These are phyloP conservation scores for Cantharis lateralis DNA, from an alignment of 2,888 invertebrate species.

Conservation along the genomic window DNA sequence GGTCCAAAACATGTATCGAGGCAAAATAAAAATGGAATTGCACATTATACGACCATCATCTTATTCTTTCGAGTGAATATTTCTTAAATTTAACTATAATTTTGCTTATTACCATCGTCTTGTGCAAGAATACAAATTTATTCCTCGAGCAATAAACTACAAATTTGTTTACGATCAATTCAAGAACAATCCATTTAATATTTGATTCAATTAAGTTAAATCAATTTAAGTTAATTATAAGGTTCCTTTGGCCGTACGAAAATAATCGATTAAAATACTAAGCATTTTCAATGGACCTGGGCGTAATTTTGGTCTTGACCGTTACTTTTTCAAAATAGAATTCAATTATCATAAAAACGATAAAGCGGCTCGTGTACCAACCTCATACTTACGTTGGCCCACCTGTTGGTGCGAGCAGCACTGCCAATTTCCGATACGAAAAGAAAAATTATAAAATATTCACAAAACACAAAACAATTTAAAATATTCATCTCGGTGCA, in stretches of 20 bases:
- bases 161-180: neutral
- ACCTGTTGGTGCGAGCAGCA: neutral
- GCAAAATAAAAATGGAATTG: slow-evolving; percentile 43
- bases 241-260: neutral
- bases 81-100: slow-evolving; percentile 16
- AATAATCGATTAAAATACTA: neutral
- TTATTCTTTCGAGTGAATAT: slow-evolving; percentile 22
- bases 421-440: neutral
- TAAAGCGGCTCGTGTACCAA: too few relatives aligned
- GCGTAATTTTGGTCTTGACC: neutral
- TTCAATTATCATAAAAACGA: neutral
- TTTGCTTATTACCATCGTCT: slow-evolving; percentile 7
- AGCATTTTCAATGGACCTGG: neutral
- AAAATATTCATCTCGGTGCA: neutral
- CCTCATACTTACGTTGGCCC: neutral
- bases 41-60: slow-evolving; percentile 37
- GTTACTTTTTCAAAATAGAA: neutral
- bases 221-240: slow-evolving; percentile 27
- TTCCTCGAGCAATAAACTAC: neutral
- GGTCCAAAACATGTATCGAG: slow-evolving; percentile 42
- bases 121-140: neutral
- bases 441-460: neutral
- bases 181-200: slow-evolving; percentile 19
- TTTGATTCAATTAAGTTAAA: slow-evolving; percentile 29
- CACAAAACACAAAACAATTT: neutral